Evolutionary conservation across 1,140 invertebrate species (phyloP), one percentile per base, ranked within the genome.

Genomic region (Drosophila miranda): DNA sequence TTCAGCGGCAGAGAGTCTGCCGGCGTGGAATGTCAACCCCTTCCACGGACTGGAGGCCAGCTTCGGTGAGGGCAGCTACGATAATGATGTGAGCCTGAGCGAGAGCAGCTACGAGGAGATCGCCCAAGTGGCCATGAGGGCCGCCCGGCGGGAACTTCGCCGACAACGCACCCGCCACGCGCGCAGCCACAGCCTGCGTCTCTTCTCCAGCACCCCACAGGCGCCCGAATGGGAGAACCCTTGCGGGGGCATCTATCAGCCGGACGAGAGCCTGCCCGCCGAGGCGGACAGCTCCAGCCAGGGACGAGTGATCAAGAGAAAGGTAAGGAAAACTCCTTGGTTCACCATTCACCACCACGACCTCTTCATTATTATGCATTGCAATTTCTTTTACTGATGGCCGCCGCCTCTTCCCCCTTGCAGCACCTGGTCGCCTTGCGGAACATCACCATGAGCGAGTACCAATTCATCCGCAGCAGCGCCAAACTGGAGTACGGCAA

Each of bases 161-260:
- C 78, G 70, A 8, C 82, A 82, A 46, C 49, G 70, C 28, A 75
- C 69, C 16, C 55, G 82, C 1, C 82, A 78, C 14, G 56, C 78
- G 7, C 82, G 82, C 45, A 87, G 81, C 43, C 78, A 86, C 26
- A 57, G 19, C 11, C 23, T 82, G 11, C 23, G 44, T 2, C 74
- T 75, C 41, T 87, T 86, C 4, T 21, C 43, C 11, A 44, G 57
- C 3, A n/a, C 26, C 14, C 11, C 21, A 3, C 44, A 70, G 26
- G 19, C 66, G 1, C 64, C 84, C 7, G 84, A 81, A 16, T 89
- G 86, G 86, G 68, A 82, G 72, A 89, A 89, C 58, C 80, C 86
- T 6, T 89, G 86, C 62, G 75, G 78, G 3, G 86, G 81, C 6
- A 44, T 38, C 57, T 78, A 74, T 28, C 26, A 54, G 14, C 54